Conservation (phyloP, 2,113 vertebrate genomes). For the Etheostoma spectabile region DNA sequence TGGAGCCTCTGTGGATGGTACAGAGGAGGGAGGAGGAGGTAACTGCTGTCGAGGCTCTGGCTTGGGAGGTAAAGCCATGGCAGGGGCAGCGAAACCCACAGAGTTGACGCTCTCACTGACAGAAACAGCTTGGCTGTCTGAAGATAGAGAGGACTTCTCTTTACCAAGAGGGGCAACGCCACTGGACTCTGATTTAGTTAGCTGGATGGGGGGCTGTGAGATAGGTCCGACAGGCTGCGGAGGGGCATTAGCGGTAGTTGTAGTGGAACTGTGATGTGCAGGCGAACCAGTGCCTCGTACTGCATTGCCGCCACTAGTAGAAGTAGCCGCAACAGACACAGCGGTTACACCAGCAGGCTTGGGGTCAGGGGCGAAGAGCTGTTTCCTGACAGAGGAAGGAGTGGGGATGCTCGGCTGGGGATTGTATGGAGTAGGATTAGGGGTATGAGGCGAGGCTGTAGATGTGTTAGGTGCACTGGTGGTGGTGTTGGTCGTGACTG, state of each 20-base stretch:
- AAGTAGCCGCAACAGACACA: constrained; percentile 80
- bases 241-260: constrained; percentile 79
- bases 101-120: constrained; percentile 72
- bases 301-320: constrained; percentile 79
- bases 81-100: constrained; percentile 77
- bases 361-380: constrained; percentile 91
- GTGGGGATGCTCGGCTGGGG: constrained; percentile 87
- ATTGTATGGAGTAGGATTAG: constrained; percentile 82
- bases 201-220: constrained; percentile 70
- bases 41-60: constrained; percentile 85
- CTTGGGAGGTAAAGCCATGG: constrained; percentile 81
- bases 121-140: constrained; percentile 66
- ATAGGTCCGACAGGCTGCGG: constrained; percentile 83
- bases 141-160: constrained; percentile 83
- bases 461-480: constrained; percentile 75
- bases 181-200: constrained; percentile 86
- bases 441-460: constrained; percentile 83
- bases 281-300: constrained; percentile 75
- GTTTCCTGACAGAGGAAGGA: constrained; percentile 94
- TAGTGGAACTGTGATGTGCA: constrained; percentile 75
- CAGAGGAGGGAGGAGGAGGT: constrained; percentile 86
- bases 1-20: constrained; percentile 71
- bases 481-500: constrained; percentile 48
- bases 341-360: constrained; percentile 82
- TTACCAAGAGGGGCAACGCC: constrained; percentile 83